A percentile compares a stretch with the other conserved stretches of the same genome.
Evolutionary conservation across 2,888 invertebrate species (phyloP).

Genomic region (Venusia cambrica): DNA sequence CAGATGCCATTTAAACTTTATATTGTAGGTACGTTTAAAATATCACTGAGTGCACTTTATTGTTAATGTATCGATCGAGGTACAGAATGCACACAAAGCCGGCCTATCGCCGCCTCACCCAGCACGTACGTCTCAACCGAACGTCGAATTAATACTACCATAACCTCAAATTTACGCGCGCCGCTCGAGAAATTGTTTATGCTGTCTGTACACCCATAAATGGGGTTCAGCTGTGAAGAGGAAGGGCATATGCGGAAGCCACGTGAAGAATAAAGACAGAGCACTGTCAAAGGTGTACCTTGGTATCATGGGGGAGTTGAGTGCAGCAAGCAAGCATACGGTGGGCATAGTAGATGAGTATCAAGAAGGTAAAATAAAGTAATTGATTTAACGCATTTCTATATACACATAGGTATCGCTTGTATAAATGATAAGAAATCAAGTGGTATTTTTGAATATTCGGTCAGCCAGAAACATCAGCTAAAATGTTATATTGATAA

Average conservation of each 20-base stretch:
- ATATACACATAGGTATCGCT: too few species aligned
- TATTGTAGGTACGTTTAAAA: slow-evolving; percentile 14
- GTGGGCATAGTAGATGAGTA: slow-evolving; percentile 27
- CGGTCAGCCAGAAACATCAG: too few species aligned
- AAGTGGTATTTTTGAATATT: too few species aligned
- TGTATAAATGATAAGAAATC: too few species aligned
- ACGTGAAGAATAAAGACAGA: slow-evolving; percentile 46
- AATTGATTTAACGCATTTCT: too few species aligned
- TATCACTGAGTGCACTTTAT: slow-evolving; percentile 57
- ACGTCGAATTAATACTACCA: slow-evolving; percentile 74
- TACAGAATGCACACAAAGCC: slow-evolving; percentile 47
- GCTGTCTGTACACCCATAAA: slow-evolving; percentile 64
- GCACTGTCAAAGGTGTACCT: slow-evolving; percentile 48
- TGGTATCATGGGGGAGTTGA: slow-evolving; percentile 44
- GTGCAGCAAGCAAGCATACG: slow-evolving; percentile 33
- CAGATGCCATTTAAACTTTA: slow-evolving; percentile 17
- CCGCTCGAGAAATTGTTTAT: slow-evolving; percentile 71
- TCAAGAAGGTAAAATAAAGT: slow-evolving; percentile 15
- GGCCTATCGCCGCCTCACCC: slow-evolving; percentile 24
- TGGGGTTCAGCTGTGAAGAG: slow-evolving; percentile 63
- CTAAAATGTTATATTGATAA: too few species aligned
- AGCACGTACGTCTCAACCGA: slow-evolving; percentile 61
- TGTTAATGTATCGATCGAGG: slow-evolving; percentile 62
- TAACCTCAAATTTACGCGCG: slow-evolving; percentile 78
- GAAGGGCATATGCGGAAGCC: slow-evolving; percentile 42